Evolutionary conservation across 2,113 vertebrate species (phyloP), one percentile per base, ranked within the genome.

Genomic region (Eulacestoma nigropectus): DNA sequence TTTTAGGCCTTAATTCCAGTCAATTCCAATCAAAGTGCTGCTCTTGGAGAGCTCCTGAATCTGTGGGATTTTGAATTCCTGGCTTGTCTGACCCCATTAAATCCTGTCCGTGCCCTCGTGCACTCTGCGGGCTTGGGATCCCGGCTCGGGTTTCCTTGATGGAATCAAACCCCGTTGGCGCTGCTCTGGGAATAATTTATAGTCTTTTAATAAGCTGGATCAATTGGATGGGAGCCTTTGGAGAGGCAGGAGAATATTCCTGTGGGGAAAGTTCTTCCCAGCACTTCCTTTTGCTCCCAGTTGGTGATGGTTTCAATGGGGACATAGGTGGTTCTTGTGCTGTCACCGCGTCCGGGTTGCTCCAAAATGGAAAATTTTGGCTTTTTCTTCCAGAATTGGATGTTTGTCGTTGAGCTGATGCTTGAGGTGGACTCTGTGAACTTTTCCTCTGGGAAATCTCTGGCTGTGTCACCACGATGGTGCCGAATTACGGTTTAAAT

Each of bases 331-430:
- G 20, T 47, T 68, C 5, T 23, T 39, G 13, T 3, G 46, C 50
- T 0, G 1, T 42, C 63, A 1, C 52, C 0, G 0, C 0, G 2
- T 20, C 23, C 0, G 16, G 11, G 7, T 41, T 4, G 7, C 6
- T 9, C 59, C 6, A 1, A 53, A 87, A 75, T 1, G 0, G 3
- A 32, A 29, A 63, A 35, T 33, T 75, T 46, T 6, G 11, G 2
- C 7, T 84, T 91, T 89, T 55, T 35, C 55, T 22, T 32, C 50
- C 32, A 13, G n/a, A 49, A 25, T 2, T 62, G 5, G n/a, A 1
- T 52, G 6, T 42, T 81, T 59, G 26, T 72, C 3, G 0, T 10
- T 6, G 23, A 47, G 52, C 27, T 44, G 77, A 8, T 5, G 16
- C 33, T 37, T 17, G 46, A 44, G 27, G 26, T 44, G 72, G 23